Percentiles rank a stretch among this genome's conserved stretches.
These are phyloP conservation scores for Lydus trimaculatus DNA, from an alignment of 2,888 invertebrate genomes.

Conservation along the genomic window DNA sequence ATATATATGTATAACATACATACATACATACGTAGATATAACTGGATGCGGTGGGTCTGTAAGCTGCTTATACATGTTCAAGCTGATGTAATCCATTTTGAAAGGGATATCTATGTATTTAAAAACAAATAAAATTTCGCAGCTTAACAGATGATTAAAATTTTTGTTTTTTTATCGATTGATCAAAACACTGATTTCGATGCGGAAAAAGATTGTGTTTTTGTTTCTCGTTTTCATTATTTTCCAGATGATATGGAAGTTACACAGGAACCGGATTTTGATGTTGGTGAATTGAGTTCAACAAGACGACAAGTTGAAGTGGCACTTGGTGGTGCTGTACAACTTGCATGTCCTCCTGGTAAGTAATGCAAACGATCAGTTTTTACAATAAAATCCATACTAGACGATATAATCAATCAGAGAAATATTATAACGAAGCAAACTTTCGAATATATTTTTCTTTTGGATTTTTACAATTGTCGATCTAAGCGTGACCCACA, in stretches of 20 bases:
- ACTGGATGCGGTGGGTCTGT: background rate
- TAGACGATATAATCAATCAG: background rate
- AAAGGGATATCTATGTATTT: background rate
- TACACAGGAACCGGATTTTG: slow-evolving; percentile 66
- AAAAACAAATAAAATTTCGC: background rate
- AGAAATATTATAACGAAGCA: background rate
- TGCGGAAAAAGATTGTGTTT: background rate
- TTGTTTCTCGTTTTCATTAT: slow-evolving; percentile 17
- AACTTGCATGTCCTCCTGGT: slow-evolving; percentile 85
- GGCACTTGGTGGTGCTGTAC: slow-evolving; percentile 85
- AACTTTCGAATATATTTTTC: background rate
- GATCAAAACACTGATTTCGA: background rate
- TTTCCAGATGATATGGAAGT: slow-evolving; percentile 62
- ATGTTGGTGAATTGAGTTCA: slow-evolving; percentile 64
- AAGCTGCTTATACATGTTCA: slow-evolving; percentile 1
- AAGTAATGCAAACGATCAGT: slow-evolving; percentile 30
- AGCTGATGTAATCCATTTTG: background rate
- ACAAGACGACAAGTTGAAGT: slow-evolving; percentile 79
- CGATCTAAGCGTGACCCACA: background rate
- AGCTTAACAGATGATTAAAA: background rate
- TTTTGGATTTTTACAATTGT: background rate
- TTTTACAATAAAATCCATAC: background rate
- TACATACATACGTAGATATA: background rate
- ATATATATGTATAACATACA: background rate
- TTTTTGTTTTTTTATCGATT: background rate